Evolutionary conservation across 2,888 invertebrate species (phyloP).

Genomic region (Pachymerium ferrugineum): DNA sequence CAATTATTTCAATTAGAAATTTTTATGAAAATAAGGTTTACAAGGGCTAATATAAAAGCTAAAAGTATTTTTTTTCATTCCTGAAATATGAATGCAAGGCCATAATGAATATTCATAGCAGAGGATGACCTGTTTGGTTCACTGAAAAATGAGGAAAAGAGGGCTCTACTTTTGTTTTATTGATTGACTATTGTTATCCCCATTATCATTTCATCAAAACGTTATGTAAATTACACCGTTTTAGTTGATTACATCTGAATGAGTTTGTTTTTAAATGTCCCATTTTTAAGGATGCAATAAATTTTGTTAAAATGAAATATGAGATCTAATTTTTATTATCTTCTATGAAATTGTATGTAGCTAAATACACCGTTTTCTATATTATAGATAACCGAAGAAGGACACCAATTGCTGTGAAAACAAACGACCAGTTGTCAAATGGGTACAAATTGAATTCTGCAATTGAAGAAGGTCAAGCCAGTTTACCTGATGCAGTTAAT

Average conservation of each 20-base stretch:
- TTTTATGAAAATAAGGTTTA: too few species aligned
- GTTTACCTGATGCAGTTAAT: neutral
- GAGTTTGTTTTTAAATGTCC: neutral
- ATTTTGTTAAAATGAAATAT: neutral
- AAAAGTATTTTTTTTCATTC: neutral
- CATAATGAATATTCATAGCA: too few species aligned
- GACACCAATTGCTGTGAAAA: neutral
- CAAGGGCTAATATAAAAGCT: too few species aligned
- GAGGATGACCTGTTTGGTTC: conserved; percentile 8
- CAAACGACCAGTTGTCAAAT: too few species aligned
- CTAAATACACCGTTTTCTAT: too few species aligned
- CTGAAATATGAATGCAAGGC: too few species aligned
- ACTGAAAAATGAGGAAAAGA: neutral
- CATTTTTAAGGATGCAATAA: neutral
- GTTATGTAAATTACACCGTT: neutral
- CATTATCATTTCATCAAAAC: neutral
- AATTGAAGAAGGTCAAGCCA: neutral
- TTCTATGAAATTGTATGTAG: too few species aligned
- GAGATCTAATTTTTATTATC: neutral
- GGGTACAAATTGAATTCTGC: neutral
- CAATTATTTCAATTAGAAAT: too few species aligned
- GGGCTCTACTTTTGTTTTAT: neutral
- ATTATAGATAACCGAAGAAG: neutral
- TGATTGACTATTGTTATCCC: neutral
- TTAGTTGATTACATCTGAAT: neutral